A percentile compares a stretch with the other conserved stretches of the same genome.
phyloP scores from a whole-genome alignment of 2,113 vertebrate genomes.

The human region GRCh38 chr14:58909501-58910000 shows the following conservation, averaged over 20 bases:
- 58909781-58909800: slow-evolving; percentile 30
- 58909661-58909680: background rate
- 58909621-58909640: background rate
- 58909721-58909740: background rate
- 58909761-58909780: background rate
- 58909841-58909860: slow-evolving; percentile 33
- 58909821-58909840: slow-evolving; percentile 12
- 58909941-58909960: slow-evolving; percentile 49
- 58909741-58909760: slow-evolving; percentile 40
- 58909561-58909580: background rate
- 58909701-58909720: background rate
- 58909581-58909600: background rate
- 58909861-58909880: slow-evolving; percentile 22
- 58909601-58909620: background rate
- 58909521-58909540: background rate
- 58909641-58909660: background rate
- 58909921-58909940: slow-evolving; percentile 26
- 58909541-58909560: background rate
- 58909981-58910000: slow-evolving; percentile 60
- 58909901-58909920: slow-evolving; percentile 37
- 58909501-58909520: background rate
- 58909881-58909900: slow-evolving; percentile 66
- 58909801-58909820: background rate
- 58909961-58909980: slow-evolving; percentile 62
- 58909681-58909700: background rate